Percentiles rank a stretch among this genome's conserved stretches.
phyloP scores from a whole-genome alignment of 2,797 vertebrate species.

The Helicolenus hilgendorfi region DNA sequence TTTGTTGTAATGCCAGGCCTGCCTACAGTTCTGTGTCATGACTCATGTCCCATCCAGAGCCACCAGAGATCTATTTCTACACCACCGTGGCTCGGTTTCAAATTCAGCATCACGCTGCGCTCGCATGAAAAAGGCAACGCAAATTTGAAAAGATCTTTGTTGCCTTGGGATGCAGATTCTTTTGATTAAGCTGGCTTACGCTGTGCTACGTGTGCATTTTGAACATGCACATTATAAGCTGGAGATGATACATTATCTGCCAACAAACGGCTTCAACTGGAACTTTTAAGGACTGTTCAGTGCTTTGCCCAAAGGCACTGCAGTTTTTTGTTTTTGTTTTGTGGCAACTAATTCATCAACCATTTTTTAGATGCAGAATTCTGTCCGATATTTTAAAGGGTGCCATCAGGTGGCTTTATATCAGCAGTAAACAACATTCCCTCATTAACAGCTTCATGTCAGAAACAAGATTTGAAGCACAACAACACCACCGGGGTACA shows the following conservation, averaged over 20 bases:
- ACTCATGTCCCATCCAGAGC: conserved; percentile 73
- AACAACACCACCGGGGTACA: not conserved
- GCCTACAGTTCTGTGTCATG: conserved; percentile 76
- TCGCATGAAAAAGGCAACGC: conserved; percentile 15
- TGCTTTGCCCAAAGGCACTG: conserved; percentile 9
- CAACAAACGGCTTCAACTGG: not conserved
- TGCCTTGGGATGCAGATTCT: conserved; percentile 39
- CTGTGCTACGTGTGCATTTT: not conserved
- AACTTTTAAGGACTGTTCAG: conserved; percentile 2
- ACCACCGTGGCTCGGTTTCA: conserved; percentile 17
- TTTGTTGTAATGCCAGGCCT: conserved; percentile 75
- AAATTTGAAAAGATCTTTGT: conserved; percentile 38
- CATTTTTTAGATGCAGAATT: not conserved
- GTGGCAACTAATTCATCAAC: not conserved
- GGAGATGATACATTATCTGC: not conserved
- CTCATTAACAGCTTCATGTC: conserved; percentile 22
- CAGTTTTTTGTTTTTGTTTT: not conserved
- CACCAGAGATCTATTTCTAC: conserved; percentile 51
- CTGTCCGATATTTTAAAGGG: conserved; percentile 4
- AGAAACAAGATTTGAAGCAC: not conserved
- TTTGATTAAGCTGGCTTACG: conserved; percentile 32
- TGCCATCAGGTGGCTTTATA: not conserved
- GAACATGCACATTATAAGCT: not conserved
- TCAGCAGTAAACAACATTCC: conserved; percentile 23
- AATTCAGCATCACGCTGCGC: conserved; percentile 21